These are phyloP conservation scores for Allophyes oxyacanthae DNA, from an alignment of 2,888 invertebrate genomes.

Conservation along the genomic window DNA sequence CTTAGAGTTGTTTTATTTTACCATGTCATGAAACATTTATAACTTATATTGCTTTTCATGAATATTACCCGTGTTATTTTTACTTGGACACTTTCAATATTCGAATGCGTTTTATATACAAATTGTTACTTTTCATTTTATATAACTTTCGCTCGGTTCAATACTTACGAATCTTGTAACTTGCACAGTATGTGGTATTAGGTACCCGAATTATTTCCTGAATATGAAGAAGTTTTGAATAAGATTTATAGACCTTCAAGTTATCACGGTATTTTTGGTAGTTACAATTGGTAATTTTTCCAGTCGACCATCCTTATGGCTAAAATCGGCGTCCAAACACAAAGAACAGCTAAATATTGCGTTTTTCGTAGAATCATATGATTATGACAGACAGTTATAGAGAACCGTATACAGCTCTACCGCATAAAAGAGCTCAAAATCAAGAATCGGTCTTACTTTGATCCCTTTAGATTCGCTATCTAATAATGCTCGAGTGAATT, in stretches of 20 bases:
- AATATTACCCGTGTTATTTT: constrained; percentile 25
- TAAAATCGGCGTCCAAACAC: no score
- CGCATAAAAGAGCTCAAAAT: constrained; percentile 22
- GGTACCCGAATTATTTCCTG: no score
- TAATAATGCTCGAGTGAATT: constrained; percentile 42
- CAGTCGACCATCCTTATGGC: no score
- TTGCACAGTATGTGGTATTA: no score
- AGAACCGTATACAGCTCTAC: constrained; percentile 13
- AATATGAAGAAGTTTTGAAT: no score
- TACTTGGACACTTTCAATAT: constrained; percentile 18
- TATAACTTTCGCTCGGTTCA: no score
- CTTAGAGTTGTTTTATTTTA: constrained; percentile 43
- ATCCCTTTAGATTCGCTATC: constrained; percentile 46
- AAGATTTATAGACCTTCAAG: no score
- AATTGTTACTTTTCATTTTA: constrained; percentile 5
- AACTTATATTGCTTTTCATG: constrained; percentile 24
- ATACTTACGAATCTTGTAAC: no score
- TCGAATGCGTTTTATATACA: constrained; percentile 19
- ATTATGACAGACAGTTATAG: constrained; percentile 21
- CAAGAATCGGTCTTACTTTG: constrained; percentile 39
- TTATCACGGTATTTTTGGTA: no score
- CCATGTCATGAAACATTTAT: constrained; percentile 49
- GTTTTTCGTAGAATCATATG: constrained; percentile 6
- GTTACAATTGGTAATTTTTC: no score
- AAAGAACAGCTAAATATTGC: no score